Evolutionary conservation across 1,140 invertebrate species (phyloP).

Genomic region (Ips nitidus): DNA sequence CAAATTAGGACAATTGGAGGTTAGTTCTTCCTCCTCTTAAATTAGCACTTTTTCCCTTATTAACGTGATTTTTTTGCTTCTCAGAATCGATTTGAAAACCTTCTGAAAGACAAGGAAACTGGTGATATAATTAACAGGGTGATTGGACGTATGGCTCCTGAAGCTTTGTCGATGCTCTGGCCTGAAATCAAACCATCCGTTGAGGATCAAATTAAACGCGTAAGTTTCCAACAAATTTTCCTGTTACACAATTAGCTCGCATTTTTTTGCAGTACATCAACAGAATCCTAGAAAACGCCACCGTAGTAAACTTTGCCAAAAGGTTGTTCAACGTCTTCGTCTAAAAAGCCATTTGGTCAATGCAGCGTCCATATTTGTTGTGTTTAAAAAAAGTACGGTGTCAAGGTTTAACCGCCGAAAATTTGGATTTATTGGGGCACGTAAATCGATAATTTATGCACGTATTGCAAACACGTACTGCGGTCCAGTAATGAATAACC

Average conservation of each 20-base stretch:
- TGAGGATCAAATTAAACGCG: conserved; percentile 46
- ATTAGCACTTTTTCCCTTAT: not conserved
- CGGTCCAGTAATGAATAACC: not conserved
- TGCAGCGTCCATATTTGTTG: conserved; percentile 2
- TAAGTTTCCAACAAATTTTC: conserved; percentile 25
- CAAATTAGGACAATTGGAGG: conserved; percentile 42
- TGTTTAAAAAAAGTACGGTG: conserved; percentile 1
- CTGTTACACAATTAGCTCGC: not conserved
- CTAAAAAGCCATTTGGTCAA: conserved; percentile 4
- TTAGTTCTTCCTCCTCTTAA: conserved; percentile 14
- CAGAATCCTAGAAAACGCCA: conserved; percentile 40
- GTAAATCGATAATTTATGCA: not conserved
- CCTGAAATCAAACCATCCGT: conserved; percentile 48
- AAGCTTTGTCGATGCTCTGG: conserved; percentile 51
- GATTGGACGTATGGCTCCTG: conserved; percentile 47
- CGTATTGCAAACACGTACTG: not conserved
- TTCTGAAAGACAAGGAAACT: conserved; percentile 46
- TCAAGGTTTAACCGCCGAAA: conserved; percentile 1
- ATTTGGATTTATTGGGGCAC: conserved; percentile 1
- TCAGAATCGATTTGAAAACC: conserved; percentile 48
- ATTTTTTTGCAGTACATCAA: conserved; percentile 43
- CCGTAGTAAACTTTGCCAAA: conserved; percentile 41
- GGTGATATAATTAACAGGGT: conserved; percentile 49
- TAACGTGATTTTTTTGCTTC: not conserved
- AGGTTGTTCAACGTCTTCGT: conserved; percentile 45